Percentiles rank a stretch among this genome's conserved stretches.
phyloP scores from a whole-genome alignment of 2,113 vertebrate genomes.

The sheep (Ovis aries) region ARS-UI_Ramb_v3.0 NC_056068.1:65507501-65508000 shows the following conservation, averaged over 20 bases:
- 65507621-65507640: neutral
- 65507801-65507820: neutral
- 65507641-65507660: constrained; percentile 33
- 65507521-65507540: constrained; percentile 70
- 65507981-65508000: neutral
- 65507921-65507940: neutral
- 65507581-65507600: constrained; percentile 56
- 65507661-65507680: constrained; percentile 45
- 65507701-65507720: neutral
- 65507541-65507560: constrained; percentile 55
- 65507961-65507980: neutral
- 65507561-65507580: constrained; percentile 43
- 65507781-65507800: rapidly evolving
- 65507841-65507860: neutral
- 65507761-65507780: neutral
- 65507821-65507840: neutral
- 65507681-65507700: constrained; percentile 12
- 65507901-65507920: neutral
- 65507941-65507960: neutral
- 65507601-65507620: neutral
- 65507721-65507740: neutral
- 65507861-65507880: rapidly evolving
- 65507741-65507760: too few relatives aligned
- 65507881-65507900: too few relatives aligned
- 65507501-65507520: constrained; percentile 75